phyloP scores from a whole-genome alignment of 2,113 vertebrate genomes.

The Pan troglodytes region NHGRI_mPanTro3-v2.1_pri NC_072415.2:55322001-55322500 shows the following conservation, averaged over 20 bases:
- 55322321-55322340: not conserved
- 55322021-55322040: not conserved
- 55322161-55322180: not conserved
- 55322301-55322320: not conserved
- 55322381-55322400: not conserved
- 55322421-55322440: not conserved
- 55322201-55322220: not conserved
- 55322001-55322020: not conserved
- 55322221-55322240: not conserved
- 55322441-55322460: not conserved
- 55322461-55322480: not conserved
- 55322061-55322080: not conserved
- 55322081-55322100: not conserved
- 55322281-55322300: not conserved
- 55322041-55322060: not conserved
- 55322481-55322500: not conserved
- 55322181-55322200: not conserved
- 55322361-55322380: not conserved
- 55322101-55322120: constrained; percentile 1
- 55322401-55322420: not conserved
- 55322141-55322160: not conserved
- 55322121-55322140: not conserved
- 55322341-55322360: not conserved
- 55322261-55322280: not conserved
- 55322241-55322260: constrained; percentile 7